These are phyloP conservation scores for Ichneumon xanthorius DNA, from an alignment of 2,888 invertebrate species.

Conservation along the genomic window DNA sequence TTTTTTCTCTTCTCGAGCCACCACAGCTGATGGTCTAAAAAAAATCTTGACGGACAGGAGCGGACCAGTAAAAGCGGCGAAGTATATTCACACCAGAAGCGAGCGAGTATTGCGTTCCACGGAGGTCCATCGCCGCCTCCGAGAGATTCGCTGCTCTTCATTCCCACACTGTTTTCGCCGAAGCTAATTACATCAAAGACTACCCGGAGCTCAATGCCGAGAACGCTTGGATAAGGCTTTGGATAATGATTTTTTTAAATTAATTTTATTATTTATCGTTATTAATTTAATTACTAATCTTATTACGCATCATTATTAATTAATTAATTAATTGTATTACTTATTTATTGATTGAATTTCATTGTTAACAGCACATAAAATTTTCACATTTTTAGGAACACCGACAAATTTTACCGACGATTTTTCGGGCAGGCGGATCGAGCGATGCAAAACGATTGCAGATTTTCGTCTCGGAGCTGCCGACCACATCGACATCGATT, in stretches of 20 bases:
- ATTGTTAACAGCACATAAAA: too few species aligned
- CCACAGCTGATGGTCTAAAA: conserved; percentile 10
- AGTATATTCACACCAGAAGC: conserved; percentile 31
- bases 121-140: conserved; percentile 10
- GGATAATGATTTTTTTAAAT: neutral
- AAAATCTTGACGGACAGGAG: conserved; percentile 36
- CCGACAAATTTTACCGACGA: neutral
- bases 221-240: conserved; percentile 37
- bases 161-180: conserved; percentile 40
- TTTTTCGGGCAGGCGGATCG: neutral
- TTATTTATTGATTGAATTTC: too few species aligned
- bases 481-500: neutral
- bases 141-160: conserved; percentile 27
- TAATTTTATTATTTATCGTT: too few species aligned
- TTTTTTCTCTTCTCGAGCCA: neutral
- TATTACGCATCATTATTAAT: too few species aligned
- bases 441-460: conserved; percentile 26
- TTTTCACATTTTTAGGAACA: too few species aligned
- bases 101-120: conserved; percentile 18
- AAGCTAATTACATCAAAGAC: conserved; percentile 54
- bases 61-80: conserved; percentile 15
- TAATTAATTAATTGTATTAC: too few species aligned
- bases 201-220: conserved; percentile 35
- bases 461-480: conserved; percentile 20
- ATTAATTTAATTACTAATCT: too few species aligned